phyloP scores from a whole-genome alignment of 2,113 vertebrate species.

The Ursus arctos region DNA sequence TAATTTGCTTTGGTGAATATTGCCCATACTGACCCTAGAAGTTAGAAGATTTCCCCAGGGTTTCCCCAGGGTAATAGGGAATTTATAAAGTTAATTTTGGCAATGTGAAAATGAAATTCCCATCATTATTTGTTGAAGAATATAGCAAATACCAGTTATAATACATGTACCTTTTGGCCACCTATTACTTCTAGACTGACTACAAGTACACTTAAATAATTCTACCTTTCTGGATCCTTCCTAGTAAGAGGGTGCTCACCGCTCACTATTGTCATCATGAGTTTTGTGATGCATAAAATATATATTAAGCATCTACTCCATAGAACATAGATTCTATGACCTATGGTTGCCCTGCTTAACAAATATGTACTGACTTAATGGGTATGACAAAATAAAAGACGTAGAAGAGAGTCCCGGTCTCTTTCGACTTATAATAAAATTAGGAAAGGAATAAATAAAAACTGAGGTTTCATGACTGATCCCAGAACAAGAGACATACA shows the following conservation, averaged over 20 bases:
- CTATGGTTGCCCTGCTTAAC: neutral
- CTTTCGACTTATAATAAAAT: neutral
- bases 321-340: neutral
- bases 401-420: neutral
- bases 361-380: neutral
- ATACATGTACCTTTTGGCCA: neutral
- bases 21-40: neutral
- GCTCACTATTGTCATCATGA: neutral
- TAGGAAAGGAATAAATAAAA: neutral
- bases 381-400: neutral
- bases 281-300: neutral
- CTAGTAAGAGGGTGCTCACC: neutral
- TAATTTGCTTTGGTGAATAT: neutral
- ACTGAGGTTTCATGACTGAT: neutral
- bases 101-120: neutral
- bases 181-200: neutral
- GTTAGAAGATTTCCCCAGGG: neutral
- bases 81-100: neutral
- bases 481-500: neutral
- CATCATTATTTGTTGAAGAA: neutral
- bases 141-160: neutral
- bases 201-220: neutral
- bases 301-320: neutral
- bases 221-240: neutral
- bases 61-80: neutral